These are phyloP conservation scores for Hyppa rectilinea DNA, from an alignment of 2,888 invertebrate genomes.

Conservation along the genomic window DNA sequence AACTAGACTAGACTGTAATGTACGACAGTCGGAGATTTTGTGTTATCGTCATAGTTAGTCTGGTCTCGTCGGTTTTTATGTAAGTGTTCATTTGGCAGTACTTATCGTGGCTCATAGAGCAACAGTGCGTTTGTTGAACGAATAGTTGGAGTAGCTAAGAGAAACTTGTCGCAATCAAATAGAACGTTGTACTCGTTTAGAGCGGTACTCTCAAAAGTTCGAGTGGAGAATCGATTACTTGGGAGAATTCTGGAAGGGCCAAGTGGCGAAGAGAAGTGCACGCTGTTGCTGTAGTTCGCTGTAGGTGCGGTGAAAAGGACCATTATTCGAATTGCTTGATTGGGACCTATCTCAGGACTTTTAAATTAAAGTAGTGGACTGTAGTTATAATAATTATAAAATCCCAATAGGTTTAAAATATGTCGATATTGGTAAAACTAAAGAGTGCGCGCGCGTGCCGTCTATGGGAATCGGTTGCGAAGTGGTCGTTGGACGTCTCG, in stretches of 20 bases:
- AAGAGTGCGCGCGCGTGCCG: too few relatives aligned
- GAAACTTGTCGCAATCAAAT: conserved; percentile 52
- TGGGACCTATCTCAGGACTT: too few relatives aligned
- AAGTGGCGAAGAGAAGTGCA: conserved; percentile 31
- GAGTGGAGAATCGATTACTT: conserved; percentile 60
- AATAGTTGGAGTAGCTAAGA: conserved; percentile 34
- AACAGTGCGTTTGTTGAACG: conserved; percentile 26
- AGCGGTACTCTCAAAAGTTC: conserved; percentile 40
- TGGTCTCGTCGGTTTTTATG: conserved; percentile 22
- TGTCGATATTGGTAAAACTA: too few relatives aligned
- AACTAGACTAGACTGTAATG: conserved; percentile 39
- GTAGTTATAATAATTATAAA: too few relatives aligned
- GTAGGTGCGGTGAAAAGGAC: conserved; percentile 18
- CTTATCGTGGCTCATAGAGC: conserved; percentile 18
- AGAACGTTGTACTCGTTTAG: conserved; percentile 46
- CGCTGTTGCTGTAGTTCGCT: conserved; percentile 24
- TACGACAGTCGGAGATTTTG: conserved; percentile 20
- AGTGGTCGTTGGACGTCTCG: too few relatives aligned
- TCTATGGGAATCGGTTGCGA: too few relatives aligned
- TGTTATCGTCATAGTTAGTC: conserved; percentile 16
- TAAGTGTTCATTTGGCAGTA: conserved; percentile 34
- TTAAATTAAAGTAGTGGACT: too few relatives aligned
- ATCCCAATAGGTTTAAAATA: too few relatives aligned
- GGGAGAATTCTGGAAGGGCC: conserved; percentile 31
- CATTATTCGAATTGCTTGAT: too few relatives aligned